These are phyloP conservation scores for Lordiphosa stackelbergi DNA, from an alignment of 1,140 invertebrate species.

Conservation along the genomic window DNA sequence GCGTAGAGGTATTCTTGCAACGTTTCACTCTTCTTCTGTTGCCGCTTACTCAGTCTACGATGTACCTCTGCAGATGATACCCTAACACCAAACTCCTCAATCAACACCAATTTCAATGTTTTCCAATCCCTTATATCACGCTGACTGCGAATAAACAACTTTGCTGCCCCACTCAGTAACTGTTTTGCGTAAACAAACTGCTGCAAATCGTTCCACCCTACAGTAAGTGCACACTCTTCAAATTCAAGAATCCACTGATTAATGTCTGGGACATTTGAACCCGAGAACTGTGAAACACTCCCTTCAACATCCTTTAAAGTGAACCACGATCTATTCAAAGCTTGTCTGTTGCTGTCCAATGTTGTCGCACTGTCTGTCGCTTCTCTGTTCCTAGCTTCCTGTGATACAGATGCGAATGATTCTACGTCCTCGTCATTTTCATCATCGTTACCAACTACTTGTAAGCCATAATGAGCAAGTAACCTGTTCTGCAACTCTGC, in stretches of 20 bases:
- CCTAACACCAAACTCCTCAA: not conserved
- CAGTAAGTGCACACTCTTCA: too few species aligned
- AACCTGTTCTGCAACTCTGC: too few species aligned
- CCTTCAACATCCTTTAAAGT: not conserved
- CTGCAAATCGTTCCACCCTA: not conserved
- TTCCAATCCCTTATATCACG: not conserved
- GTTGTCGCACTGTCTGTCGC: not conserved
- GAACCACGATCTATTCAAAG: not conserved
- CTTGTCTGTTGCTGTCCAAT: not conserved
- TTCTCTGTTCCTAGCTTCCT: not conserved
- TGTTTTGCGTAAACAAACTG: constrained; percentile 1
- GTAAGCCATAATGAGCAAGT: too few species aligned
- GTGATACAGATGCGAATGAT: not conserved
- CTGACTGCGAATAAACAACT: constrained; percentile 3
- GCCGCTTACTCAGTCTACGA: too few species aligned
- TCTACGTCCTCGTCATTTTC: not conserved
- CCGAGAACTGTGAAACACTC: not conserved
- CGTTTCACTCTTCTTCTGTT: too few species aligned
- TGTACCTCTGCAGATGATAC: not conserved
- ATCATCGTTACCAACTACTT: not conserved
- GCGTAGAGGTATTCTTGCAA: too few species aligned
- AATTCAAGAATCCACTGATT: not conserved
- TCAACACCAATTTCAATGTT: not conserved
- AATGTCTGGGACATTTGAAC: not conserved
- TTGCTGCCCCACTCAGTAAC: constrained; percentile 6